These are phyloP conservation scores for Rhimphoctona megacephalus DNA, from an alignment of 2,888 invertebrate species.

Conservation along the genomic window DNA sequence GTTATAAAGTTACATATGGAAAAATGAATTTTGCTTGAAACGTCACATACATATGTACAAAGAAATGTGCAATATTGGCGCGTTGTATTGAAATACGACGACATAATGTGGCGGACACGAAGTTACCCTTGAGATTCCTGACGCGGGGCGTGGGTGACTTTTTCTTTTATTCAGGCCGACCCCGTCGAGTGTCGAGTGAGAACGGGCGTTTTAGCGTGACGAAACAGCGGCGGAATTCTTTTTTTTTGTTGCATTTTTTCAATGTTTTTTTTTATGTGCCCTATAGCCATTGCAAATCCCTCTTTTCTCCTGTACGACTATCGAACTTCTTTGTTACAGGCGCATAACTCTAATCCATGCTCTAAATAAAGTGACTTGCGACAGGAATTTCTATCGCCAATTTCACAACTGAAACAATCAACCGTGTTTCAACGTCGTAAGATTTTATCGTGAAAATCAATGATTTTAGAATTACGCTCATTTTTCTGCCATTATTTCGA, in stretches of 20 bases:
- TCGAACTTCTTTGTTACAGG: slow-evolving; percentile 50
- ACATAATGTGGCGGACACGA: slow-evolving; percentile 58
- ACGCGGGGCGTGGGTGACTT: slow-evolving; percentile 76
- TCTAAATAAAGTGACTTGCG: slow-evolving; percentile 60
- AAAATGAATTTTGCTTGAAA: neutral
- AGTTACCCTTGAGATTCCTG: slow-evolving; percentile 76
- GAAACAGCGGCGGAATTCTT: slow-evolving; percentile 58
- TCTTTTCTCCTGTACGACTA: slow-evolving; percentile 11
- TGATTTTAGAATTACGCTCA: neutral
- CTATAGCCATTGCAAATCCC: slow-evolving; percentile 2
- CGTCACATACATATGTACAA: slow-evolving; percentile 8
- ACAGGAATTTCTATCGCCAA: slow-evolving; percentile 43
- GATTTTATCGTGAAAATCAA: slow-evolving; percentile 15
- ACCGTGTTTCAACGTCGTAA: neutral
- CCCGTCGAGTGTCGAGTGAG: slow-evolving; percentile 44
- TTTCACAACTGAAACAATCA: slow-evolving; percentile 34
- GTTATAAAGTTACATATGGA: neutral
- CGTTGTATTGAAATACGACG: slow-evolving; percentile 42
- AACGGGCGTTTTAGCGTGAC: slow-evolving; percentile 62
- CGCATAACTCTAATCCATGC: slow-evolving; percentile 55
- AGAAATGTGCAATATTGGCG: slow-evolving; percentile 15
- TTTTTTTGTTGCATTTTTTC: slow-evolving; percentile 31
- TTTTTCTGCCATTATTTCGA: neutral
- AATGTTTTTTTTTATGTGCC: slow-evolving; percentile 17
- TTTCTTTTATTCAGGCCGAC: slow-evolving; percentile 69